A percentile compares a stretch with the other conserved stretches of the same genome.
These are phyloP conservation scores for Chelon labrosus DNA, from an alignment of 2,797 vertebrate genomes.

Conservation along the genomic window DNA sequence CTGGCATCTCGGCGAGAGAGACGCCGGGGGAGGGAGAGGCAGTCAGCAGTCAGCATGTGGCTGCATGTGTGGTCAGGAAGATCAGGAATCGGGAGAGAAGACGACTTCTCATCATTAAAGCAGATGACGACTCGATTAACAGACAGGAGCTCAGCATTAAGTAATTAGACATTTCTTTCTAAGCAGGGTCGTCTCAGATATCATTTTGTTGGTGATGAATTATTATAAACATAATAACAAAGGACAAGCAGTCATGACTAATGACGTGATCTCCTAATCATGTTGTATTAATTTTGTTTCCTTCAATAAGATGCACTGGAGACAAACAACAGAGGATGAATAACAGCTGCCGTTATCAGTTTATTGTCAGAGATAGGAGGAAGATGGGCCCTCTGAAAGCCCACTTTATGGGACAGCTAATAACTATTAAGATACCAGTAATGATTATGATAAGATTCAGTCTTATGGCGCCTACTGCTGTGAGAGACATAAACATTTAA, in stretches of 20 bases:
- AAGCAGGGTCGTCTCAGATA: slow-evolving; percentile 32
- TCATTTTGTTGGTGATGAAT: slow-evolving; percentile 8
- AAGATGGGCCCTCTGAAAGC: not conserved
- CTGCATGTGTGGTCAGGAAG: slow-evolving; percentile 52
- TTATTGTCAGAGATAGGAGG: not conserved
- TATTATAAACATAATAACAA: slow-evolving; percentile 8
- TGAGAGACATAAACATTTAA: slow-evolving; percentile 1
- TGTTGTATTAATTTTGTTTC: not conserved
- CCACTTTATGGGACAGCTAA: not conserved
- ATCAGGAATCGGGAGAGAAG: slow-evolving; percentile 42
- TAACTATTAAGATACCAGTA: slow-evolving; percentile 6
- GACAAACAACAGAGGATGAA: slow-evolving; percentile 5
- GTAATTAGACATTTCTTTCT: slow-evolving; percentile 35
- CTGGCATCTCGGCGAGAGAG: slow-evolving; percentile 76
- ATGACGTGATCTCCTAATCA: not conserved
- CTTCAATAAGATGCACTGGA: not conserved
- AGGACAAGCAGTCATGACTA: not conserved
- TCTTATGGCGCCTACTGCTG: not conserved
- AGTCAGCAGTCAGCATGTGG: slow-evolving; percentile 62
- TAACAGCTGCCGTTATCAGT: not conserved
- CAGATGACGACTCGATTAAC: slow-evolving; percentile 43
- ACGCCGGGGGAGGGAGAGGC: slow-evolving; percentile 66
- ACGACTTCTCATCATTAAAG: slow-evolving; percentile 49
- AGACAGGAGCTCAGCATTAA: slow-evolving; percentile 26
- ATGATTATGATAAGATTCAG: slow-evolving; percentile 7